Percentiles rank a stretch among this genome's conserved stretches.
These are phyloP conservation scores for Chaetodon auriga DNA, from an alignment of 2,113 vertebrate species.

Conservation along the genomic window DNA sequence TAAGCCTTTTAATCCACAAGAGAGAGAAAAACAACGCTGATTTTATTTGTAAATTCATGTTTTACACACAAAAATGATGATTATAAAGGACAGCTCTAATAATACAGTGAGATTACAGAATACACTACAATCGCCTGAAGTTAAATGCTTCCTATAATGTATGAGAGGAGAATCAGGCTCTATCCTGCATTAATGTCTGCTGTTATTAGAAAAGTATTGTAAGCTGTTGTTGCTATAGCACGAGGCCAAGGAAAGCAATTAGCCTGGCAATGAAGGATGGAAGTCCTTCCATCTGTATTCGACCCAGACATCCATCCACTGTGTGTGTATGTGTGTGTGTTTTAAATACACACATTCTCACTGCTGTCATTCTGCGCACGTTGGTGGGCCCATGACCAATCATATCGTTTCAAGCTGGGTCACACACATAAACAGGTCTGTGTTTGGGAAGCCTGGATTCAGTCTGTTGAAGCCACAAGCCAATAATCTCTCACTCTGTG, in stretches of 20 bases:
- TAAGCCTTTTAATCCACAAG: neutral
- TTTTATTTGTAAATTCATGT: neutral
- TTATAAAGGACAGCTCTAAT: neutral
- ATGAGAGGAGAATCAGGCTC: constrained; percentile 2
- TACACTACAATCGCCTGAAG: neutral
- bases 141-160: constrained; percentile 15
- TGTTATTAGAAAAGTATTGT: constrained; percentile 19
- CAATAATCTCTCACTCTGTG: constrained; percentile 49
- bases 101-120: neutral
- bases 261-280: constrained; percentile 40
- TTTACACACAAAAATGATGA: neutral
- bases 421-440: constrained; percentile 57
- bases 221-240: constrained; percentile 14
- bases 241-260: constrained; percentile 50
- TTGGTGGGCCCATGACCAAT: constrained; percentile 49
- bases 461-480: constrained; percentile 55
- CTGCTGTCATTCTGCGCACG: constrained; percentile 36
- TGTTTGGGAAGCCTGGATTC: constrained; percentile 53
- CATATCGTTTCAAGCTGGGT: constrained; percentile 55
- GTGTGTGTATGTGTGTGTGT: constrained; percentile 27
- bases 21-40: neutral
- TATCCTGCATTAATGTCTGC: neutral
- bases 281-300: constrained; percentile 40
- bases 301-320: constrained; percentile 9
- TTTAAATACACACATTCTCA: neutral